Conservation (phyloP, 2,113 vertebrate species). For the Colaptes auratus region DNA sequence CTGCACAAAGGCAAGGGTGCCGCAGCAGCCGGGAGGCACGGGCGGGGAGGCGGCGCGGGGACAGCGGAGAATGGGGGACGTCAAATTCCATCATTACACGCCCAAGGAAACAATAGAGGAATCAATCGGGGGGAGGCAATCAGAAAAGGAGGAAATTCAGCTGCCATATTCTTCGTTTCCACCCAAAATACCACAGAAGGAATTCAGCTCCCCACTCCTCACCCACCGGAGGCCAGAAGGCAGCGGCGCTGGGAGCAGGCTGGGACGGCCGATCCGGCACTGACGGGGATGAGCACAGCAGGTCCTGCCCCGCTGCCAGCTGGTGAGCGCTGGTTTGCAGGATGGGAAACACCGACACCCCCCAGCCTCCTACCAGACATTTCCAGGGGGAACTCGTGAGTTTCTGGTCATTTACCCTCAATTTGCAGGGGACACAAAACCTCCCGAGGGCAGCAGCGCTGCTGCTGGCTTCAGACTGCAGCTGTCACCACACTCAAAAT, state of each 20-base stretch:
- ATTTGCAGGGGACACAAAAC: fast-evolving
- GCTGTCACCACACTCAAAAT: neutral
- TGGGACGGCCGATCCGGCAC: neutral
- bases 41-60: neutral
- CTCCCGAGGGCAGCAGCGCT: fast-evolving
- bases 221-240: neutral
- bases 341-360: neutral
- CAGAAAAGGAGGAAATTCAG: neutral
- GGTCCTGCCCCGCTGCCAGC: neutral
- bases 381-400: fast-evolving
- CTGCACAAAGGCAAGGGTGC: neutral
- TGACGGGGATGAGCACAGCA: neutral
- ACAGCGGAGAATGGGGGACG: neutral
- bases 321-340: neutral
- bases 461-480: neutral
- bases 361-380: too few relatives aligned
- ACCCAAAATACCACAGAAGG: neutral
- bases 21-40: too few relatives aligned
- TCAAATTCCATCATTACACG: neutral
- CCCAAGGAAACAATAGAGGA: neutral
- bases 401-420: fast-evolving
- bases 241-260: neutral
- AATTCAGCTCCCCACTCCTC: neutral
- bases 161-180: neutral
- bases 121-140: neutral